These are phyloP conservation scores for Menura novaehollandiae DNA, from an alignment of 2,113 vertebrate genomes.

Conservation along the genomic window DNA sequence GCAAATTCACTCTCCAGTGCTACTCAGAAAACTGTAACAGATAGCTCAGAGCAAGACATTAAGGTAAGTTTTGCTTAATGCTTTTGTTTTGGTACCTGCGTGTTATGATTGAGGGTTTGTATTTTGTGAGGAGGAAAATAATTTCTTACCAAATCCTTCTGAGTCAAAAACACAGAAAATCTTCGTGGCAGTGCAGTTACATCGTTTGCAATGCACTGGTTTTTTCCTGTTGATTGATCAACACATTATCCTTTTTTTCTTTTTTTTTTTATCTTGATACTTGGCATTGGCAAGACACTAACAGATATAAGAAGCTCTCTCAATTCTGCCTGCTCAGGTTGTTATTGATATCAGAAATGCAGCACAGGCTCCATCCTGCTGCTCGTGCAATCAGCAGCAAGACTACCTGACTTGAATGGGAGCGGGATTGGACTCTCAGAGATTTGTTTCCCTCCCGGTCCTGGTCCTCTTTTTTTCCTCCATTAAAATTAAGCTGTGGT, in stretches of 20 bases:
- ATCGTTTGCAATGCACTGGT: background rate
- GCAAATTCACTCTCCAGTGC: conserved; percentile 72
- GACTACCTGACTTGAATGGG: background rate
- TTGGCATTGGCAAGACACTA: background rate
- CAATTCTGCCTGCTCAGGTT: background rate
- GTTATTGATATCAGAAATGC: background rate
- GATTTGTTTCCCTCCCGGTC: background rate
- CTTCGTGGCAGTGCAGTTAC: background rate
- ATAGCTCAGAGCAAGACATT: conserved; percentile 71
- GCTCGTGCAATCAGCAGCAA: background rate
- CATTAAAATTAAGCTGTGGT: background rate
- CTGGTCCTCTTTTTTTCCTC: background rate
- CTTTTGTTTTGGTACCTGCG: conserved; percentile 26
- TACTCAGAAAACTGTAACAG: conserved; percentile 69
- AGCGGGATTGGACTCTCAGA: background rate
- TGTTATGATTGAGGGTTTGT: background rate
- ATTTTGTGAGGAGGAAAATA: conserved; percentile 41
- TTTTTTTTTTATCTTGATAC: background rate
- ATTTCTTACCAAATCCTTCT: conserved; percentile 31
- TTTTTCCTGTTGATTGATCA: conserved; percentile 1
- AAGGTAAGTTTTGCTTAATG: conserved; percentile 73
- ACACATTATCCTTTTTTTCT: background rate
- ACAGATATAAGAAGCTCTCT: background rate
- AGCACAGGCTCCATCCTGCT: background rate
- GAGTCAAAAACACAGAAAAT: background rate